Conservation (phyloP, 2,797 vertebrate genomes). For the Thalassophryne amazonica region DNA sequence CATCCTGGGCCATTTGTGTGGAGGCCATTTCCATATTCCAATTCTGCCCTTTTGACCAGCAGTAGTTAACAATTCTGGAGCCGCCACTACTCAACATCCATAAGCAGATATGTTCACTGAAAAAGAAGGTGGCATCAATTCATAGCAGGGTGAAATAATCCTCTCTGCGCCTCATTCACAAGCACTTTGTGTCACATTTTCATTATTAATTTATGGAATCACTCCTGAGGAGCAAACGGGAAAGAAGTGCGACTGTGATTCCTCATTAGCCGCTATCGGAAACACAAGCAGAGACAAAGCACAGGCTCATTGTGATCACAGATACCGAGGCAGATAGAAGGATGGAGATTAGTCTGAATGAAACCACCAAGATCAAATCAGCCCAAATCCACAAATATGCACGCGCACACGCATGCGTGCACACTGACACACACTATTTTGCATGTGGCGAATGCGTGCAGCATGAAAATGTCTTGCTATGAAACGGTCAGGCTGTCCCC, state of each 20-base stretch:
- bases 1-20: too few species aligned
- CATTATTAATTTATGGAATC: conserved; percentile 37
- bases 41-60: too few species aligned
- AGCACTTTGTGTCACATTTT: conserved; percentile 26
- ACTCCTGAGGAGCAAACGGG: conserved; percentile 24
- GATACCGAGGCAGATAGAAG: conserved; percentile 13
- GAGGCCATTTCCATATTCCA: too few species aligned
- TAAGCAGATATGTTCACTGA: background rate
- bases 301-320: conserved; percentile 31
- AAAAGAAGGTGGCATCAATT: background rate
- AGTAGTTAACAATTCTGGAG: too few species aligned
- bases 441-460: too few species aligned
- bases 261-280: conserved; percentile 62
- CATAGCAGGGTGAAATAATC: too few species aligned
- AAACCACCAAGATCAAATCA: conserved; percentile 24
- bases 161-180: background rate
- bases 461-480: too few species aligned
- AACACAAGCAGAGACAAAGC: conserved; percentile 50
- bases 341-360: background rate
- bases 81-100: background rate
- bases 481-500: too few species aligned
- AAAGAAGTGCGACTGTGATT: conserved; percentile 34
- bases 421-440: background rate
- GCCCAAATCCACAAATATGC: conserved; percentile 3
- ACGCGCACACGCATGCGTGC: background rate